phyloP scores from a whole-genome alignment of 2,113 vertebrate genomes.

The Acanthisitta chloris region DNA sequence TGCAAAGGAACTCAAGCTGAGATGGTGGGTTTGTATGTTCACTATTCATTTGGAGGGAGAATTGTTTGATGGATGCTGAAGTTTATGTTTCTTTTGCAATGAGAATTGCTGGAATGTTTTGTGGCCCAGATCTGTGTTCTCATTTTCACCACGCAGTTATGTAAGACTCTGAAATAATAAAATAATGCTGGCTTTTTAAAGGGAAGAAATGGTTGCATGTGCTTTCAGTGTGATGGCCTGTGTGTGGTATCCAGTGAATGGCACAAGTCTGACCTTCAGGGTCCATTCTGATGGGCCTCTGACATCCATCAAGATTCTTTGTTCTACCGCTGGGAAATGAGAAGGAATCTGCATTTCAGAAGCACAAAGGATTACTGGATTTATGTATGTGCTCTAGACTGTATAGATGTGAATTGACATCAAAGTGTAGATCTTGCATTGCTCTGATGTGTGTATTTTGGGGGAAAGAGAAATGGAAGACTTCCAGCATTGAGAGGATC shows the following conservation, averaged over 20 bases:
- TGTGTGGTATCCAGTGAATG: not conserved
- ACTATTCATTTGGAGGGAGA: constrained; percentile 60
- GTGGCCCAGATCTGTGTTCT: constrained; percentile 28
- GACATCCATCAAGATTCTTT: constrained; percentile 12
- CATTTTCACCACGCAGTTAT: constrained; percentile 54
- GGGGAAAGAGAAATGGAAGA: not conserved
- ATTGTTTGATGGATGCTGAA: constrained; percentile 58
- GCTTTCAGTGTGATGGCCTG: not conserved
- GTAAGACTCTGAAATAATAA: constrained; percentile 41
- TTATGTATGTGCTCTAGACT: not conserved
- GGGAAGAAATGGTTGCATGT: constrained; percentile 26
- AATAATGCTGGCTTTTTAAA: constrained; percentile 15
- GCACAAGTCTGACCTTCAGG: not conserved
- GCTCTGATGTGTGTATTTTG: not conserved
- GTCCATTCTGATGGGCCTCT: not conserved
- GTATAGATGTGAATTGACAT: constrained; percentile 1
- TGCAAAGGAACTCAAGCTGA: constrained; percentile 62
- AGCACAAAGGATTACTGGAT: not conserved
- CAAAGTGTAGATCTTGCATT: not conserved
- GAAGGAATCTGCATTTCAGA: constrained; percentile 20
- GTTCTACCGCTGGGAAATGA: not conserved
- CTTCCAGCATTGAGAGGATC: not conserved
- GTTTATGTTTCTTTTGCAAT: constrained; percentile 57
- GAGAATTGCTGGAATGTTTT: constrained; percentile 51
- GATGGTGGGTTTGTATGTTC: constrained; percentile 60